phyloP scores from a whole-genome alignment of 2,888 invertebrate genomes.

The Caenorhabditis sulstoni region DNA sequence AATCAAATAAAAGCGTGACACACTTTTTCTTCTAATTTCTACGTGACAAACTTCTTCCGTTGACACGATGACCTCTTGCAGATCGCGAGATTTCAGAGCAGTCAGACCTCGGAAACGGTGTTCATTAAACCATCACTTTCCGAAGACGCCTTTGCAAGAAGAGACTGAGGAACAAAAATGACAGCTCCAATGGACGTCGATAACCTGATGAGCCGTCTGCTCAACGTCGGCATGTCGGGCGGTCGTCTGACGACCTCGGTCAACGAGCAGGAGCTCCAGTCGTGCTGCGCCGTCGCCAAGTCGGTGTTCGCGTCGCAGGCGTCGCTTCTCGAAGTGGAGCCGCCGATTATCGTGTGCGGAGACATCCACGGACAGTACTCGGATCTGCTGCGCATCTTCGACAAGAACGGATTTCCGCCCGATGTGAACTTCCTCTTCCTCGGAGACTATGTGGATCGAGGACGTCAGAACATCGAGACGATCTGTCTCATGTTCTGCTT shows the following conservation, averaged over 20 bases:
- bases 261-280: slow-evolving; percentile 66
- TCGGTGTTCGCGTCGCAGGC: slow-evolving; percentile 70
- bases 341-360: slow-evolving; percentile 76
- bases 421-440: slow-evolving; percentile 75
- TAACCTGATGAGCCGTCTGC: slow-evolving; percentile 62
- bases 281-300: slow-evolving; percentile 68
- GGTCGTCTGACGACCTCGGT: slow-evolving; percentile 65
- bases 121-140: slow-evolving; percentile 13
- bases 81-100: too few relatives aligned
- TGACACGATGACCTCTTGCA: too few relatives aligned
- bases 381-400: slow-evolving; percentile 75
- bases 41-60: too few relatives aligned
- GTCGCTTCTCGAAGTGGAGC: slow-evolving; percentile 72
- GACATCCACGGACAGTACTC: slow-evolving; percentile 77
- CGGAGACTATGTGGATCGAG: slow-evolving; percentile 77
- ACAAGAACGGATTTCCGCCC: slow-evolving; percentile 77
- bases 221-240: slow-evolving; percentile 65
- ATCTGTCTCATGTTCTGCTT: slow-evolving; percentile 77
- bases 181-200: slow-evolving; percentile 57
- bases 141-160: slow-evolving; percentile 15
- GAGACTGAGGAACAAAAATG: slow-evolving; percentile 35
- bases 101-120: too few relatives aligned
- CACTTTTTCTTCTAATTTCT: too few relatives aligned
- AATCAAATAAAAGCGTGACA: too few relatives aligned
- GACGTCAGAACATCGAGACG: slow-evolving; percentile 78